A percentile compares a stretch with the other conserved stretches of the same genome.
Conservation (phyloP, 2,888 invertebrate genomes). For the Drosophila birchii region DNA sequence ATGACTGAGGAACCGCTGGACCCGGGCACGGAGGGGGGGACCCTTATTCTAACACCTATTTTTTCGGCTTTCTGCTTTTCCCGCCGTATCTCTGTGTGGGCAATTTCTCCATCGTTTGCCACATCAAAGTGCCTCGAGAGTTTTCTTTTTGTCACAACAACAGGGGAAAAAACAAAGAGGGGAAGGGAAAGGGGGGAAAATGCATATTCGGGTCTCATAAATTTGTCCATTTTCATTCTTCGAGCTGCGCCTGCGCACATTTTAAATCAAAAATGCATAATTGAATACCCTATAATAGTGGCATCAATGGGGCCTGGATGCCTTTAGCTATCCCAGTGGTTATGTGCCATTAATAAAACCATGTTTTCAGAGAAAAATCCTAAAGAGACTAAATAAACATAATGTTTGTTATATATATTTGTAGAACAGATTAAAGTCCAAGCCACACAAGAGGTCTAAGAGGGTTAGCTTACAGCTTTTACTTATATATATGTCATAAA, state of each 20-base stretch:
- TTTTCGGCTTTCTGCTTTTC: background rate
- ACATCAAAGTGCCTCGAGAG: conserved; percentile 34
- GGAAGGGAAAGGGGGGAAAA: conserved; percentile 45
- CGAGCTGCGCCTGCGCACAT: conserved; percentile 70
- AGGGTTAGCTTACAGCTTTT: too few species aligned
- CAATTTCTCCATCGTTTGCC: conserved; percentile 61
- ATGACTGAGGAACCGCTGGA: conserved; percentile 18
- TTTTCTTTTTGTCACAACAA: conserved; percentile 70
- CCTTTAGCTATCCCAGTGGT: background rate
- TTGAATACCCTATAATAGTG: conserved; percentile 25
- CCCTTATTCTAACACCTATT: conserved; percentile 37
- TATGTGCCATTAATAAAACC: background rate
- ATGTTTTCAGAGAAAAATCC: background rate
- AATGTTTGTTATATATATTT: background rate
- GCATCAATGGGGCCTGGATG: background rate
- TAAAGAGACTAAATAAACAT: background rate
- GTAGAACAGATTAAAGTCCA: background rate
- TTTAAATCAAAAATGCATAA: conserved; percentile 66
- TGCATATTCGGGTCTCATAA: conserved; percentile 58
- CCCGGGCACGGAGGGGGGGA: background rate
- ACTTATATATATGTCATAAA: too few species aligned
- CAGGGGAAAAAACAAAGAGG: background rate
- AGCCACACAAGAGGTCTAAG: background rate
- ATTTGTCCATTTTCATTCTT: conserved; percentile 65
- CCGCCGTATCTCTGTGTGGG: conserved; percentile 53